A percentile compares a stretch with the other conserved stretches of the same genome.
Evolutionary conservation across 2,888 invertebrate genomes (phyloP).

Genomic region (Sminthurinus aureus): DNA sequence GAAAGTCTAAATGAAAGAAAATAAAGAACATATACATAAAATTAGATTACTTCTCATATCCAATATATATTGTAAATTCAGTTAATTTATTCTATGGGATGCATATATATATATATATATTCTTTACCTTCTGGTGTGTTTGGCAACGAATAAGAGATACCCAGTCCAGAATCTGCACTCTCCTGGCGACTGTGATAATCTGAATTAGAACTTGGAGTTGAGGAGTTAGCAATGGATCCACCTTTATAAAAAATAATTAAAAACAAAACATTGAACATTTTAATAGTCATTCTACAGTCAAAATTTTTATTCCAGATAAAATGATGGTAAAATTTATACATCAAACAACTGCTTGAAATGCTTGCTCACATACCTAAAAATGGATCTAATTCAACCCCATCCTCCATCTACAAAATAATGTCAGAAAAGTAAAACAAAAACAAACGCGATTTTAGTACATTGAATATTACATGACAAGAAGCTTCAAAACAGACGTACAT

Average conservation of each 20-base stretch:
- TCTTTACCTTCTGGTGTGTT: conserved; percentile 77
- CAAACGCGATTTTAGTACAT: not conserved
- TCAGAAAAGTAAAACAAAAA: not conserved
- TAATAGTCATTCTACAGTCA: too few relatives aligned
- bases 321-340: too few relatives aligned
- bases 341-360: too few relatives aligned
- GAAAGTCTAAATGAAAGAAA: conserved; percentile 71
- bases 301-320: too few relatives aligned
- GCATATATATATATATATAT: too few relatives aligned
- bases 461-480: not conserved
- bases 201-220: conserved; percentile 53
- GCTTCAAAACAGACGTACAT: conserved; percentile 10
- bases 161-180: conserved; percentile 92
- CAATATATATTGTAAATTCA: too few relatives aligned
- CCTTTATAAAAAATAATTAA: conserved; percentile 40
- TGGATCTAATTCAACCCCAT: conserved; percentile 61
- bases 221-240: conserved; percentile 56
- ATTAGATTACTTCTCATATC: too few relatives aligned
- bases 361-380: conserved; percentile 55
- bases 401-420: conserved; percentile 55
- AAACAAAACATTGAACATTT: too few relatives aligned
- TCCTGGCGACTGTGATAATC: conserved; percentile 91
- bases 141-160: conserved; percentile 87
- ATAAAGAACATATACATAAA: too few relatives aligned
- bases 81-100: too few relatives aligned